Evolutionary conservation across 2,888 invertebrate genomes (phyloP).

Genomic region (Steinernema hermaphroditum): DNA sequence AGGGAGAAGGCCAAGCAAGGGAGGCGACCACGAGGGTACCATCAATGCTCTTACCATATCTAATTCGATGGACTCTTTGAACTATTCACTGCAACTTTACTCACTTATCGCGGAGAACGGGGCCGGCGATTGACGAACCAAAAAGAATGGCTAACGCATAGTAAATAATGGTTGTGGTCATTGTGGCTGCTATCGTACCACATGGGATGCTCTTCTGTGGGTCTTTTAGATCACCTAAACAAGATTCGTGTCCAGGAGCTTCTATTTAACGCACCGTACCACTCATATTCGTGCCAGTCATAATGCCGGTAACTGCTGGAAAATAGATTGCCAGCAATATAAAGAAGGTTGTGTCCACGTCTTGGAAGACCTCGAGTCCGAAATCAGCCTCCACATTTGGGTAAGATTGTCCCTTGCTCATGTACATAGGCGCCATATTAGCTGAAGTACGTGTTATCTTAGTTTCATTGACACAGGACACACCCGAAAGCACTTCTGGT

Average conservation of each 20-base stretch:
- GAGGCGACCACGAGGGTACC: constrained; percentile 92
- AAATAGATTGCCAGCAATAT: constrained; percentile 98
- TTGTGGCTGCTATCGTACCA: constrained; percentile 93
- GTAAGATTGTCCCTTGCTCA: constrained; percentile 55
- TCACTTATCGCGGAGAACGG: constrained; percentile 92
- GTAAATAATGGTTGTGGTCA: constrained; percentile 93
- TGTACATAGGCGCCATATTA: constrained; percentile 50
- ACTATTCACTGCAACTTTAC: constrained; percentile 59
- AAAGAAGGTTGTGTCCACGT: constrained; percentile 86
- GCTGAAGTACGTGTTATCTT: constrained; percentile 38
- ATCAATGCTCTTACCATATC: constrained; percentile 94
- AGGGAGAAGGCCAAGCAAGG: constrained; percentile 97
- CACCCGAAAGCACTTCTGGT: constrained; percentile 72
- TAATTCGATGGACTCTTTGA: constrained; percentile 67
- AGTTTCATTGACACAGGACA: neutral
- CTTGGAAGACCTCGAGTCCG: constrained; percentile 70
- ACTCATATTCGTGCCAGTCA: constrained; percentile 98
- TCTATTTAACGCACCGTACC: constrained; percentile 68
- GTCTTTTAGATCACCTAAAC: constrained; percentile 93
- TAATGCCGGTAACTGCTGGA: constrained; percentile 98
- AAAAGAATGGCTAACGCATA: constrained; percentile 81
- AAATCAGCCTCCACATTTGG: constrained; percentile 54
- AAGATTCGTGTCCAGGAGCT: neutral
- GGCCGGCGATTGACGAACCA: constrained; percentile 86
- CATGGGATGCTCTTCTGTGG: constrained; percentile 97